Percentiles rank a stretch among this genome's conserved stretches.
phyloP scores from a whole-genome alignment of 2,113 vertebrate species.

The Coreoperca whiteheadi region DNA sequence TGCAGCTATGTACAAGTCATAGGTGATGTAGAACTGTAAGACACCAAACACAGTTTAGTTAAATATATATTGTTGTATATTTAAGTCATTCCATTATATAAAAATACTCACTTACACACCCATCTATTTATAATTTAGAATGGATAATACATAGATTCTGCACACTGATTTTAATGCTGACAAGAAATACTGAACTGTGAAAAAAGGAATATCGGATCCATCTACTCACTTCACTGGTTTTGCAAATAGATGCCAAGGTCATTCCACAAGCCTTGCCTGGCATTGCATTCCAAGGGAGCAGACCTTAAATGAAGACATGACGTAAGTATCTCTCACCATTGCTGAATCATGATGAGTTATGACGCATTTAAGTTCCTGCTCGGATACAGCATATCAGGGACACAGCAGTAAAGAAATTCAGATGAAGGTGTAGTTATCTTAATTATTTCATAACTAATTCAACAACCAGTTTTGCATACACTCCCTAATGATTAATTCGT shows the following conservation, averaged over 20 bases:
- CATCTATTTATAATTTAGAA: neutral
- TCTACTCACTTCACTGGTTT: slow-evolving; percentile 92
- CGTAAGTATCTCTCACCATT: slow-evolving; percentile 15
- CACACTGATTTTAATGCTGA: slow-evolving; percentile 14
- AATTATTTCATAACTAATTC: slow-evolving; percentile 49
- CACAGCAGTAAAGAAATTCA: slow-evolving; percentile 19
- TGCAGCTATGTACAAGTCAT: slow-evolving; percentile 95
- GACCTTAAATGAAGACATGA: slow-evolving; percentile 82
- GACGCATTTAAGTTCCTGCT: slow-evolving; percentile 3
- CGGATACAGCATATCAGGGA: slow-evolving; percentile 17
- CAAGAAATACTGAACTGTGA: slow-evolving; percentile 1
- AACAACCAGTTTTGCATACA: slow-evolving; percentile 33
- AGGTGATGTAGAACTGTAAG: slow-evolving; percentile 94
- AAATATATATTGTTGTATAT: neutral
- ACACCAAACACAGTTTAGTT: slow-evolving; percentile 42
- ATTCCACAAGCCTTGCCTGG: slow-evolving; percentile 95
- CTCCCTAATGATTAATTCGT: slow-evolving; percentile 51
- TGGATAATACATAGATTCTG: slow-evolving; percentile 7
- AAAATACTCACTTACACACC: neutral
- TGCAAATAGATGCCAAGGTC: slow-evolving; percentile 95
- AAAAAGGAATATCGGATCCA: slow-evolving; percentile 33
- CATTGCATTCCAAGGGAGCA: slow-evolving; percentile 95
- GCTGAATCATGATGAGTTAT: slow-evolving; percentile 54
- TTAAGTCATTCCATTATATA: neutral
- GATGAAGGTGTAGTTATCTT: slow-evolving; percentile 25